phyloP scores from a whole-genome alignment of 2,113 vertebrate genomes.

The Cheirogaleus medius region DNA sequence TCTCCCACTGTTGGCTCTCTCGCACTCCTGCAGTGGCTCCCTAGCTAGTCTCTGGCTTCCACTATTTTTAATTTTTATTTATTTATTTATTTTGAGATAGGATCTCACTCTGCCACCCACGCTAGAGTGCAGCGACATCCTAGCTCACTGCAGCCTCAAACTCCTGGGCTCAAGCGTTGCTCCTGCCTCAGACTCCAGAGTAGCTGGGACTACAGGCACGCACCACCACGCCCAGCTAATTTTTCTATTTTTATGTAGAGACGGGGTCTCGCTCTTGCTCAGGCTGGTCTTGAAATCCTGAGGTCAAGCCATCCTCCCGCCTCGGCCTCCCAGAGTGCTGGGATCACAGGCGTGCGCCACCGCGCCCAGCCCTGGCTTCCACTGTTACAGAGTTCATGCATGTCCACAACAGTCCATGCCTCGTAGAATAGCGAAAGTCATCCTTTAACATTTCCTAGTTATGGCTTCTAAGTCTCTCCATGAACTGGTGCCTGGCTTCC shows the following conservation, averaged over 20 bases:
- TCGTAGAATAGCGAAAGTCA: not conserved
- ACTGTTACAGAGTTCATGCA: not conserved
- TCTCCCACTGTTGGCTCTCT: not conserved
- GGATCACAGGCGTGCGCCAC: too few relatives aligned
- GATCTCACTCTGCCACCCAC: not conserved
- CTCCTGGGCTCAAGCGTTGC: not conserved
- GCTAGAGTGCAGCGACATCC: not conserved
- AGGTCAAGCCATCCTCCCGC: not conserved
- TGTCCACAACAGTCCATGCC: accelerated
- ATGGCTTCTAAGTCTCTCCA: not conserved
- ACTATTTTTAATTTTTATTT: not conserved
- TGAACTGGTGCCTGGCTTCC: not conserved
- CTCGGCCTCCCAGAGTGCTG: not conserved
- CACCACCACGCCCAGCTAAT: not conserved
- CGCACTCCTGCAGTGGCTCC: not conserved
- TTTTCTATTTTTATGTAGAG: not conserved
- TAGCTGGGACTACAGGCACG: not conserved
- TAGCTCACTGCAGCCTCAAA: not conserved
- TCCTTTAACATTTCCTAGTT: not conserved
- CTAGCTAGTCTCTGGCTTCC: not conserved
- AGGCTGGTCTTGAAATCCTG: not conserved
- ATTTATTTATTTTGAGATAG: not conserved
- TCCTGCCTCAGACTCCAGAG: not conserved
- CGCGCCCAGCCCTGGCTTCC: not conserved
- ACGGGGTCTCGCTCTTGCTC: not conserved